These are phyloP conservation scores for Lagria hirta DNA, from an alignment of 2,888 invertebrate genomes.

Conservation along the genomic window DNA sequence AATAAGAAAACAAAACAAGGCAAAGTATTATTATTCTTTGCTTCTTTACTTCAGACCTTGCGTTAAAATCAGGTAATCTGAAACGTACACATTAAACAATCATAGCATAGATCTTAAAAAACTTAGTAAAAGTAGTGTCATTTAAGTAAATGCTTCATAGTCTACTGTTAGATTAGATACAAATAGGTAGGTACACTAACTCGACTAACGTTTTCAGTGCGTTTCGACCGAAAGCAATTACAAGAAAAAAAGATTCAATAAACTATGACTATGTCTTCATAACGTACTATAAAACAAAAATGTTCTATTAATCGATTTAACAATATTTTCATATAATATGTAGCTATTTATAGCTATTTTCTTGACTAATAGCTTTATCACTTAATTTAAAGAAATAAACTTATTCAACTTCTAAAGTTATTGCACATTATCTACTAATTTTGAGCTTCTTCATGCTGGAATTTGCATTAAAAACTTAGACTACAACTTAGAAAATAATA, in stretches of 20 bases:
- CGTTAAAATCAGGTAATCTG: constrained; percentile 17
- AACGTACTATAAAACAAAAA: constrained; percentile 29
- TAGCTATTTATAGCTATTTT: constrained; percentile 35
- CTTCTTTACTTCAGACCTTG: constrained; percentile 18
- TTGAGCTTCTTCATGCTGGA: constrained; percentile 30
- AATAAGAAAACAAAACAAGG: constrained; percentile 44
- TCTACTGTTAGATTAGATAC: constrained; percentile 33
- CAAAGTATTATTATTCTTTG: constrained; percentile 27
- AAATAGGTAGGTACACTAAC: constrained; percentile 37
- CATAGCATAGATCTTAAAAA: constrained; percentile 26
- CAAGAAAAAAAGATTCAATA: constrained; percentile 24
- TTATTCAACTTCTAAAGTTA: constrained; percentile 31
- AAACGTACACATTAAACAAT: constrained; percentile 12
- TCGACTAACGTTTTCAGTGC: constrained; percentile 33
- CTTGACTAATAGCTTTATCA: constrained; percentile 38
- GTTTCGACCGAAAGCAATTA: constrained; percentile 18
- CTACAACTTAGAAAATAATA: constrained; percentile 12
- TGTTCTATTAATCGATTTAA: constrained; percentile 29
- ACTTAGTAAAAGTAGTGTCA: constrained; percentile 31
- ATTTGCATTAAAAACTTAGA: constrained; percentile 8
- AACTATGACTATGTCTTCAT: constrained; percentile 29
- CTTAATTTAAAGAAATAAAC: constrained; percentile 31
- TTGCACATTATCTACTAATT: constrained; percentile 39
- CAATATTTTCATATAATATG: constrained; percentile 31
- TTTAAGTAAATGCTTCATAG: constrained; percentile 25